These are phyloP conservation scores for Vidua macroura DNA, from an alignment of 2,113 vertebrate species.

Conservation along the genomic window DNA sequence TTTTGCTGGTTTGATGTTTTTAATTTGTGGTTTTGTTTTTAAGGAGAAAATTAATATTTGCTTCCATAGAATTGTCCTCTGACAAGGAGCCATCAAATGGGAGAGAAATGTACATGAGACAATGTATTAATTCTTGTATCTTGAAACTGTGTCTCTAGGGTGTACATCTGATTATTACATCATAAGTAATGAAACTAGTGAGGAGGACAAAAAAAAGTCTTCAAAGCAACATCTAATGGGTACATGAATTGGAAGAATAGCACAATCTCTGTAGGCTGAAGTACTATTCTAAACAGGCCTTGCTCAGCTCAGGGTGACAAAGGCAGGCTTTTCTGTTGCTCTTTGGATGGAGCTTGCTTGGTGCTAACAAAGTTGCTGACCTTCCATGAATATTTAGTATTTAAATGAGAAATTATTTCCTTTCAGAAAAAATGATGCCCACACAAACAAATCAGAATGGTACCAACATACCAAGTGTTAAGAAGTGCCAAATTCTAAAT, in stretches of 20 bases:
- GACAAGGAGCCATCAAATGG: neutral
- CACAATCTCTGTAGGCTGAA: neutral
- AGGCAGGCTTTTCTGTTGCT: neutral
- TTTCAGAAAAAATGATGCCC: neutral
- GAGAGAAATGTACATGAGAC: neutral
- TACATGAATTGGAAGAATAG: neutral
- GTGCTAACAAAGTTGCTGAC: neutral
- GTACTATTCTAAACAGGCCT: neutral
- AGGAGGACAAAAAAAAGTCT: neutral
- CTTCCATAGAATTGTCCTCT: neutral
- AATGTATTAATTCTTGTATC: neutral
- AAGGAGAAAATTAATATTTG: neutral
- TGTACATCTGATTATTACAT: neutral
- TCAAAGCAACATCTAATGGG: neutral
- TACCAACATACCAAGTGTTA: neutral
- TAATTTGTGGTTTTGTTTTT: neutral
- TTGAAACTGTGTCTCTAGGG: neutral
- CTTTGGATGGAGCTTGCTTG: neutral
- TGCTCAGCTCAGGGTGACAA: neutral
- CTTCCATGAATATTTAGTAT: neutral
- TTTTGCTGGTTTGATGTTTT: neutral
- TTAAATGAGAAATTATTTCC: neutral
- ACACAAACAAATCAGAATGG: neutral
- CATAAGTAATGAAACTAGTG: neutral
- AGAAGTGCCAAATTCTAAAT: neutral